Base-by-base conservation (phyloP, 1,140 invertebrate species). In the Halyomorpha halys region DNA sequence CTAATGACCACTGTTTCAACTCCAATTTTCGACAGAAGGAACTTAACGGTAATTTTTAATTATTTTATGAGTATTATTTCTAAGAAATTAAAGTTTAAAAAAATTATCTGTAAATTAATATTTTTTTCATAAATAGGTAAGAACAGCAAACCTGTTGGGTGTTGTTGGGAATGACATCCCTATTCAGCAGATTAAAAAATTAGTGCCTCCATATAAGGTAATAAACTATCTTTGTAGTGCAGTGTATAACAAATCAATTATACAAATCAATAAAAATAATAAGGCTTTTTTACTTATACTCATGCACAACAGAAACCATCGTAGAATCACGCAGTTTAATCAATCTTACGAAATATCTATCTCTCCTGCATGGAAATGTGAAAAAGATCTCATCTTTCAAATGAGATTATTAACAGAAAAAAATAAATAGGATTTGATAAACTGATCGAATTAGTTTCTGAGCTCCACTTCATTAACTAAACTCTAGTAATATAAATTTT, bases 111-210 rank as follows among this genome's bases (percentile, higher is more conserved):
- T 23, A 2, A 25, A 47, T 23, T 14, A 14, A 34, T 60, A 44
- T 65, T 62, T 2, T 49, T 51, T 34, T 19, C 21, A 21, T 25
- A 78, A 79, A 23, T 73, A 90, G 87, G 82, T 84, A 72, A 80
- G 87, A 72, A 83, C 85, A 64, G 91, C 90, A 11, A 91, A 94
- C 75, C 79, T 98, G 65, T 79, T 97, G 51, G 94, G 94, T 44
- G 91, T 97, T 18, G 92, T 93, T 61, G 94, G 92, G 54, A 93
- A 91, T 16, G 94, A 97, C 77, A 89, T 97, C 68, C 90, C 92
- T 68, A 84, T 97, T 67, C 84, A 91, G 75, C 87, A 96, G 76
- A 89, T 97, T 69, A 86, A 88, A 73, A 94, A 94, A 79, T 80
- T 95, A 69, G 88, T 94, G 53, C 90, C 91, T 67, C 84, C 90